Conservation (phyloP, 1,140 invertebrate species). For the Drosophila willistoni region DNA sequence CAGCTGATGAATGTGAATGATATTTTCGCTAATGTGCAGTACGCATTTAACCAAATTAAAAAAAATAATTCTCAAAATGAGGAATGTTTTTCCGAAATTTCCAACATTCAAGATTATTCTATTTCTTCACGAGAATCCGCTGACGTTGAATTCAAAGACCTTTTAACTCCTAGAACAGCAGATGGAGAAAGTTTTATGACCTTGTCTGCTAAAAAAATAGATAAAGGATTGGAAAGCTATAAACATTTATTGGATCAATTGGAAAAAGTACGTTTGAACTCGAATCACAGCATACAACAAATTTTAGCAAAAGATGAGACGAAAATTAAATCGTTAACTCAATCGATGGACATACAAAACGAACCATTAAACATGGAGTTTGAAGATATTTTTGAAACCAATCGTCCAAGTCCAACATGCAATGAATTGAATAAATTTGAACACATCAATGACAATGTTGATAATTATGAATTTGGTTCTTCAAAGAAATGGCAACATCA, state of each 20-base stretch:
- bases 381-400: too few relatives aligned
- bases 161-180: neutral
- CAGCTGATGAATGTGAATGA: neutral
- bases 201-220: neutral
- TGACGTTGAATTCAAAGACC: too few relatives aligned
- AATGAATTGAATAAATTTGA: too few relatives aligned
- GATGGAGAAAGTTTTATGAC: neutral
- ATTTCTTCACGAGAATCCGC: too few relatives aligned
- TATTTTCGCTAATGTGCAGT: too few relatives aligned
- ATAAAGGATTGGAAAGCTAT: neutral
- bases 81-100: too few relatives aligned
- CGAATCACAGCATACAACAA: neutral
- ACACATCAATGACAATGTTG: neutral
- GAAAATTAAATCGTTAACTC: neutral
- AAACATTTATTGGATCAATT: conserved; percentile 1
- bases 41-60: neutral
- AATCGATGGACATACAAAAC: too few relatives aligned
- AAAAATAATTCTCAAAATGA: neutral
- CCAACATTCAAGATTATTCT: too few relatives aligned
- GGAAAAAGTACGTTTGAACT: neutral
- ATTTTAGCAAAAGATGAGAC: neutral
- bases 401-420: too few relatives aligned
- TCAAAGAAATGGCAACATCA: conserved; percentile 34
- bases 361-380: too few relatives aligned
- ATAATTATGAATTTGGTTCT: neutral